These are phyloP conservation scores for Sceloporus tristichus DNA, from an alignment of 2,113 vertebrate species.

Conservation along the genomic window DNA sequence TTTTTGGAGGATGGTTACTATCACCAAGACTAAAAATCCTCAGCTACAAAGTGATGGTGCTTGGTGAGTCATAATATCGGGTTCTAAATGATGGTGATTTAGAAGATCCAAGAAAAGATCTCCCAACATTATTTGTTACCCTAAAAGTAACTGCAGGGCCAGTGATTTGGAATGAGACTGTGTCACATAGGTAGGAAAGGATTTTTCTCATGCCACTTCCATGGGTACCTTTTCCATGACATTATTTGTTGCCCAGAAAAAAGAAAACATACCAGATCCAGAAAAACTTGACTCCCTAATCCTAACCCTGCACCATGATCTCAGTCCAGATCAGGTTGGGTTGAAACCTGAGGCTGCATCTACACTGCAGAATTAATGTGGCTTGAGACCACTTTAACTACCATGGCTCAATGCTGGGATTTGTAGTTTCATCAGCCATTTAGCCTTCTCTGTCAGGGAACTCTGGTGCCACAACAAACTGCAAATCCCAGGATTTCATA, in stretches of 20 bases:
- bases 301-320: background rate
- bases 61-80: too few species aligned
- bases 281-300: background rate
- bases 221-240: background rate
- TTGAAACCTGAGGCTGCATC: background rate
- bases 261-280: background rate
- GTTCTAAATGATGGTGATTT: background rate
- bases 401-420: too few species aligned
- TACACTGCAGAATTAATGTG: too few species aligned
- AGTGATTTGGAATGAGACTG: background rate
- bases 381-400: too few species aligned
- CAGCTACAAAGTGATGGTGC: too few species aligned
- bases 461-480: too few species aligned
- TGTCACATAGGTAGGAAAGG: background rate
- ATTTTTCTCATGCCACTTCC: background rate
- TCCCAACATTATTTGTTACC: background rate
- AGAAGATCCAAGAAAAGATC: background rate
- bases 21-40: too few species aligned
- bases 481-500: too few species aligned
- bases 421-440: too few species aligned
- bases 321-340: background rate
- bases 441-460: too few species aligned
- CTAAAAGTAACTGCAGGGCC: background rate
- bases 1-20: too few species aligned
- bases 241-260: background rate